Evolutionary conservation across 2,888 invertebrate genomes (phyloP).

Genomic region (Stomorhina lunata): DNA sequence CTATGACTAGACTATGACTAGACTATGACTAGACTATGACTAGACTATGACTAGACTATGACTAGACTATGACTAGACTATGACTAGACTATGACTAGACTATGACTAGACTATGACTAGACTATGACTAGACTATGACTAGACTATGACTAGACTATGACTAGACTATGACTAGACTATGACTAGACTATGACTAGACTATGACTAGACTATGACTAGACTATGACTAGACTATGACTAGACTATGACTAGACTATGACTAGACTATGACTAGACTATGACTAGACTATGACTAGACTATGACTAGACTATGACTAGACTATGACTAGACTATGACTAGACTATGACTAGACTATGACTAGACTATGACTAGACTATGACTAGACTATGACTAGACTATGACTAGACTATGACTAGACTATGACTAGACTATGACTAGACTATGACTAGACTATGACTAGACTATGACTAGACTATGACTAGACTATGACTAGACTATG

Average conservation of each 20-base stretch:
- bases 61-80: background rate
- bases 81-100: background rate
- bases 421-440: background rate
- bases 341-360: background rate
- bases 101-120: background rate
- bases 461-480: background rate
- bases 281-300: background rate
- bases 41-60: background rate
- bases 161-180: background rate
- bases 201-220: background rate
- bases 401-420: background rate
- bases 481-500: background rate
- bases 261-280: background rate
- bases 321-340: background rate
- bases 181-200: background rate
- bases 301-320: background rate
- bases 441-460: background rate
- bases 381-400: background rate
- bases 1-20: background rate
- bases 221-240: background rate
- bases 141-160: background rate
- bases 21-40: background rate
- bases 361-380: background rate
- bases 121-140: background rate
- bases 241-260: background rate